Conservation (phyloP, 1,140 invertebrate species). For the Magallana angulata region DNA sequence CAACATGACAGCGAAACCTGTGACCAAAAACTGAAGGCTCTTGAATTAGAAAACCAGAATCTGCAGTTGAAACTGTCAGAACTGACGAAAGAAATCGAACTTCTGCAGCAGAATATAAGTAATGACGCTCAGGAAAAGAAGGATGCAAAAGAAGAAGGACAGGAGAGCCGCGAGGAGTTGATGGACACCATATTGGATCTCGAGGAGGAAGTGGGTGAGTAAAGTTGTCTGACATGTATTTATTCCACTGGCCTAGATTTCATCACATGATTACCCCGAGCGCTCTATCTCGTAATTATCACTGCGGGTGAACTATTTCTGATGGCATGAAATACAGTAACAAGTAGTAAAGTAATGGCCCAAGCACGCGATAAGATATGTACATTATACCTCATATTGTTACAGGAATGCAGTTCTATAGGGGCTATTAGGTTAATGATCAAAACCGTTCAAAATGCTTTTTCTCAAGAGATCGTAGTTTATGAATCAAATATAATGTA, state of each 20-base stretch:
- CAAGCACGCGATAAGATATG: neutral
- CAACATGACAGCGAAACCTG: constrained; percentile 3
- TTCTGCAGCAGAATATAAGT: constrained; percentile 81
- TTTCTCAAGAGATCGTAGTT: no score
- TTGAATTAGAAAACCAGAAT: constrained; percentile 21
- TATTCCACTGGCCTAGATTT: constrained; percentile 2
- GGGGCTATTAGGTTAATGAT: neutral
- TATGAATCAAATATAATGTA: no score
- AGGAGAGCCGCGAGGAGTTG: constrained; percentile 57
- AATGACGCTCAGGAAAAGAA: constrained; percentile 30
- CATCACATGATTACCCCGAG: constrained; percentile 9
- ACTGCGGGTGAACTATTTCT: neutral
- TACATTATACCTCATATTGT: neutral
- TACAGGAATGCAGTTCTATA: neutral
- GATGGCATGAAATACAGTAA: no score
- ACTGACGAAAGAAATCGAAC: constrained; percentile 61
- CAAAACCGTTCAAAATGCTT: no score
- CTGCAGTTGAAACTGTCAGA: constrained; percentile 37
- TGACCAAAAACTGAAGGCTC: constrained; percentile 3
- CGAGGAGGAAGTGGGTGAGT: constrained; percentile 77
- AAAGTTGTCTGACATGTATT: neutral
- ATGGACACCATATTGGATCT: constrained; percentile 74
- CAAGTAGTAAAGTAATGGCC: neutral
- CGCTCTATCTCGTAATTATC: neutral
- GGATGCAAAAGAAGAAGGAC: neutral